These are phyloP conservation scores for Drosophila demipolita DNA, from an alignment of 2,888 invertebrate species.

Conservation along the genomic window DNA sequence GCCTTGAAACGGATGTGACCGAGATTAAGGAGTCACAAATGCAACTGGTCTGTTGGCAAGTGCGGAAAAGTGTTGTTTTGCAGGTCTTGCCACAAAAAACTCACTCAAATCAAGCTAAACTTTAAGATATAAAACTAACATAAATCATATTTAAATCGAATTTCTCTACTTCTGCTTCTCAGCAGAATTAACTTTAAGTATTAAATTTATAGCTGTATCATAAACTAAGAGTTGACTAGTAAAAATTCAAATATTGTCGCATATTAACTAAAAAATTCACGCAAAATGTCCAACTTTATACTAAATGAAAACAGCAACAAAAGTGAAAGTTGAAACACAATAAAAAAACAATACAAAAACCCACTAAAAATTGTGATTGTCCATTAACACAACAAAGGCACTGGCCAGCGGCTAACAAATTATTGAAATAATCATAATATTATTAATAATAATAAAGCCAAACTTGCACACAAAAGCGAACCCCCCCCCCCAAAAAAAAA, in stretches of 20 bases:
- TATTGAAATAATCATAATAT: constrained; percentile 44
- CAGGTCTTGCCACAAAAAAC: background rate
- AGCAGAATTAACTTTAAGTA: no score
- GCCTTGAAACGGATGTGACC: constrained; percentile 48
- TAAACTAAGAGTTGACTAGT: background rate
- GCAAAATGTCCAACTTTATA: constrained; percentile 57
- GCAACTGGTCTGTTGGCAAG: background rate
- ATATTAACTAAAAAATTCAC: constrained; percentile 20
- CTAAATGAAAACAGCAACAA: constrained; percentile 68
- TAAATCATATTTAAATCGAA: background rate
- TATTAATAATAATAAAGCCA: constrained; percentile 25
- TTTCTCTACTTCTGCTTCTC: background rate
- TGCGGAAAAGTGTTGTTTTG: background rate
- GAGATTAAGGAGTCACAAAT: background rate
- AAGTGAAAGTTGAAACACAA: constrained; percentile 83
- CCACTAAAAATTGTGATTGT: constrained; percentile 71
- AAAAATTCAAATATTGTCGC: constrained; percentile 11
- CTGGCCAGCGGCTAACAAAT: constrained; percentile 44
- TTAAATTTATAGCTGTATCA: background rate
- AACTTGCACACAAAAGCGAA: constrained; percentile 27
- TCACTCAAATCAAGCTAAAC: background rate
- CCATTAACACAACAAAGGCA: constrained; percentile 72
- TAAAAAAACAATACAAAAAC: constrained; percentile 39
- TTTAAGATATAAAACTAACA: background rate
- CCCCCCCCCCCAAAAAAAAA: constrained; percentile 25